Conservation (phyloP, 2,797 vertebrate species). For the Eulemur albifrons region DNA sequence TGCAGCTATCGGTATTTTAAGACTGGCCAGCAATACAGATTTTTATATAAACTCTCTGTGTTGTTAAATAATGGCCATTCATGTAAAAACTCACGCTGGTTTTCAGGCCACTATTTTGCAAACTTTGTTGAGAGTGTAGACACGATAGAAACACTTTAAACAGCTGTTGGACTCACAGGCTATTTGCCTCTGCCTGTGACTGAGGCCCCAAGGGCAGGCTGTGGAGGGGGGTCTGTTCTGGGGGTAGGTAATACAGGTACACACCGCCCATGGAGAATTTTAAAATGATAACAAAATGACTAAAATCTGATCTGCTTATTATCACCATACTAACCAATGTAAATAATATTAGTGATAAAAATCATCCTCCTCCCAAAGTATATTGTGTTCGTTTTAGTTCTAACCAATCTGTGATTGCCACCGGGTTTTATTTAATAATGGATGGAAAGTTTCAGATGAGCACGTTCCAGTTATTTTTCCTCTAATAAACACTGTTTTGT, state of each 20-base stretch:
- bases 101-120: background rate
- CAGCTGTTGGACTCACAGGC: background rate
- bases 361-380: background rate
- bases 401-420: background rate
- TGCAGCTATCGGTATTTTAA: background rate
- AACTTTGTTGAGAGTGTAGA: background rate
- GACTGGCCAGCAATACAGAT: background rate
- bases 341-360: background rate
- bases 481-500: background rate
- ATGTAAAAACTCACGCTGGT: background rate
- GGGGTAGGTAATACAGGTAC: too few relatives aligned
- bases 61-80: background rate
- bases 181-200: background rate
- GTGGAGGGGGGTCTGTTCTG: too few relatives aligned
- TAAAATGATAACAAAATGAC: background rate
- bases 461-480: background rate
- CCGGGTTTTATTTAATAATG: background rate
- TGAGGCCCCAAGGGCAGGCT: background rate
- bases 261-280: background rate
- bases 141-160: background rate
- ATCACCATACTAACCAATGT: background rate
- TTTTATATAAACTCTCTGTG: background rate
- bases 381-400: background rate
- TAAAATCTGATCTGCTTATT: background rate
- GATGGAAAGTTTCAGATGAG: background rate